A percentile compares a stretch with the other conserved stretches of the same genome.
Conservation (phyloP, 2,888 invertebrate genomes). For the Phymatocera aterrima region DNA sequence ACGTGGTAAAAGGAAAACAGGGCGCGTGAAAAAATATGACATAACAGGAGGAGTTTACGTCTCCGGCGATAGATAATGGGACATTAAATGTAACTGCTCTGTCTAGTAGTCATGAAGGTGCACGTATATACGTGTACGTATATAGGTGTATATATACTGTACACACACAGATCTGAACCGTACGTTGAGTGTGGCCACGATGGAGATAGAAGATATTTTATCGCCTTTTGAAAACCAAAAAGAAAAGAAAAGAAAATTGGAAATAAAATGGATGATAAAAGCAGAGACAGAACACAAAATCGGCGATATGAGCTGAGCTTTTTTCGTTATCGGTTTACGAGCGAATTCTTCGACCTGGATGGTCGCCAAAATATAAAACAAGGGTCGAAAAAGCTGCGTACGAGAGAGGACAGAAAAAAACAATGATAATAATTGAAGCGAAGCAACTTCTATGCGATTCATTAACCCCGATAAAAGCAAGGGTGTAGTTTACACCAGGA, state of each 20-base stretch:
- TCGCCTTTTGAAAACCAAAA: not conserved
- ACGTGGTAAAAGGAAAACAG: too few relatives aligned
- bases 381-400: not conserved
- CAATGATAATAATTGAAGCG: not conserved
- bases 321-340: not conserved
- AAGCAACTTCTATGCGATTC: too few relatives aligned
- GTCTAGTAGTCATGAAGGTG: not conserved
- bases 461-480: not conserved
- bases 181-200: not conserved
- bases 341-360: slow-evolving; percentile 1
- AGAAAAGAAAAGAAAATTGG: not conserved
- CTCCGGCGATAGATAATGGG: slow-evolving; percentile 14
- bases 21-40: too few relatives aligned
- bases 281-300: not conserved
- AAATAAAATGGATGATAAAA: not conserved
- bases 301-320: not conserved
- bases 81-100: slow-evolving; percentile 25
- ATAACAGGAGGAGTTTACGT: slow-evolving; percentile 1
- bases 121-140: not conserved
- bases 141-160: not conserved
- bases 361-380: not conserved
- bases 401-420: not conserved
- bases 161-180: too few relatives aligned
- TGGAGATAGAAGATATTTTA: not conserved
- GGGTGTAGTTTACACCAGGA: not conserved